Conservation (phyloP, 2,797 vertebrate species). For the Liparis tanakae region DNA sequence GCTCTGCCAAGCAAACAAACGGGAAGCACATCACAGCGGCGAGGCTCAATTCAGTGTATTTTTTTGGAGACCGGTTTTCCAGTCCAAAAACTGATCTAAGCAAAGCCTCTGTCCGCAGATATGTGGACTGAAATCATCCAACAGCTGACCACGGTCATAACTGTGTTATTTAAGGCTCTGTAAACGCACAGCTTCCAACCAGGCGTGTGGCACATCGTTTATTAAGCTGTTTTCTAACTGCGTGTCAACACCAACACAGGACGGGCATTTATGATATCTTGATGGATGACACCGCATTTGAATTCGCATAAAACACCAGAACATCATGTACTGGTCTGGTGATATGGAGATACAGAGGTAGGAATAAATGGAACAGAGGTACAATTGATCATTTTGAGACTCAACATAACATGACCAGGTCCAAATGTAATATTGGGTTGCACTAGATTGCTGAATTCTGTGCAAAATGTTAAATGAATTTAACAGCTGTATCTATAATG, state of each 20-base stretch:
- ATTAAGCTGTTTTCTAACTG: conserved; percentile 41
- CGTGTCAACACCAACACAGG: conserved; percentile 33
- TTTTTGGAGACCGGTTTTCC: conserved; percentile 26
- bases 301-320: conserved; percentile 18
- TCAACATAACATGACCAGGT: neutral
- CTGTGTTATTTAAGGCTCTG: conserved; percentile 57
- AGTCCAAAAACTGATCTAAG: conserved; percentile 42
- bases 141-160: conserved; percentile 46
- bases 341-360: neutral
- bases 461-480: neutral
- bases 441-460: neutral
- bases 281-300: conserved; percentile 29
- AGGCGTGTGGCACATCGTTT: conserved; percentile 35
- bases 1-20: conserved; percentile 55
- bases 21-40: conserved; percentile 36
- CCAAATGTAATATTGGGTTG: neutral
- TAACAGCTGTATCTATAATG: neutral
- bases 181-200: conserved; percentile 38
- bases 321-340: neutral
- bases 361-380: neutral
- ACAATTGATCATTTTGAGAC: neutral
- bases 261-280: conserved; percentile 21
- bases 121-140: conserved; percentile 46
- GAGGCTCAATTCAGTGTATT: conserved; percentile 27
- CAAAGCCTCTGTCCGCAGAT: conserved; percentile 47